Evolutionary conservation across 2,888 invertebrate species (phyloP), one percentile per base, ranked within the genome.

Genomic region (Apomyelois bistriatella): DNA sequence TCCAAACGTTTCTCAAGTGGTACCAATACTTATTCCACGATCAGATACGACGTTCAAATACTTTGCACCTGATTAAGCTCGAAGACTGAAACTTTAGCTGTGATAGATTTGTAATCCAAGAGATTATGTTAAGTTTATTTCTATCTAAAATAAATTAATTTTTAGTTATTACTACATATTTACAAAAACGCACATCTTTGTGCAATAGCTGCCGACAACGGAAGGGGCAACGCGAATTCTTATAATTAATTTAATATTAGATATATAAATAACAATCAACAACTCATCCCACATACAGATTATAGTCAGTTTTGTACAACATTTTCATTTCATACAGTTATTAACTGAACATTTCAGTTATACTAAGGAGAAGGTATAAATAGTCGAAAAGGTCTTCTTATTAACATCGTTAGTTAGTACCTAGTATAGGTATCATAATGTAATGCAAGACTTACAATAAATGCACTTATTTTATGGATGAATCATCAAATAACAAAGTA

Each of bases 291-390:
- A 68, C 62, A 65, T 65, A 68, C 69, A 74, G 69, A 74, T 83
- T 89, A 87, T 87, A 87, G 86, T 87, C 87, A 82, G 76, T 70
- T 76, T 89, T 87, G 87, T 88, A 89, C 89, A 80, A 76, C 71
- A 81, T 76, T 84, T 78, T 73, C 66, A 63, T 68, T 43, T 37
- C 12, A 35, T 36, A 51, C 51, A 42, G 42, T 42, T 42, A 37
- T 22, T 22, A n/a, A 5, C 6, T 5, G 8, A 43, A 22, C 13
- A 36, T 9, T 51, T 17, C 3, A n/a, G n/a, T n/a, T n/a, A n/a
- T 13, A 10, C 4, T 22, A 38, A 38, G 36, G 13, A 43, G 28
- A 13, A 43, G 30, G 30, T 48, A 48, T 37, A 48, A 22, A 3
- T 37, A 22, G 17, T 36, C 37, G 7, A 48, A 36, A 38, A 48